These are phyloP conservation scores for Ranitomeya imitator DNA, from an alignment of 2,113 vertebrate genomes.

Conservation along the genomic window DNA sequence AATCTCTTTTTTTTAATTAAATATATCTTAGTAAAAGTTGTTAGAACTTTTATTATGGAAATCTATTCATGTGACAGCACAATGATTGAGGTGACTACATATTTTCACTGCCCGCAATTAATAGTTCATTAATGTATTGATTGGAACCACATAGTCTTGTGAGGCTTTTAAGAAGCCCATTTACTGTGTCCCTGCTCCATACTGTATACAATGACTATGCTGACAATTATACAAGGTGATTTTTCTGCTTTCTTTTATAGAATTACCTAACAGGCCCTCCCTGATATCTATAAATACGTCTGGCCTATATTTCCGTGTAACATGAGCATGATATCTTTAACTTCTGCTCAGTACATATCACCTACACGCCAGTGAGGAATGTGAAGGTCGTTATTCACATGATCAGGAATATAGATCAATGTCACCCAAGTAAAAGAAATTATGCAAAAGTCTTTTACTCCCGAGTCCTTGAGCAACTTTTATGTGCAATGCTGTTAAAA, in stretches of 20 bases:
- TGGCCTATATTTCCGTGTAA: background rate
- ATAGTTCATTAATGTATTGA: too few relatives aligned
- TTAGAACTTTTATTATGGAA: too few relatives aligned
- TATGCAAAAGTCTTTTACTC: background rate
- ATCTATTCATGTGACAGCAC: too few relatives aligned
- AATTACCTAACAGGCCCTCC: background rate
- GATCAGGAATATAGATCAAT: conserved; percentile 12
- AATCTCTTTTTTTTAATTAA: too few relatives aligned
- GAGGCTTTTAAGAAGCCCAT: conserved; percentile 5
- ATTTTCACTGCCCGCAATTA: background rate
- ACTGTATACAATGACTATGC: background rate
- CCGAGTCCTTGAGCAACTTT: background rate
- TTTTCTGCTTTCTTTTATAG: background rate
- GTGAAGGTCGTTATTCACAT: background rate
- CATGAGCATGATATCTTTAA: conserved; percentile 3
- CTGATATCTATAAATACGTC: background rate
- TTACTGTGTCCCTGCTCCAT: background rate
- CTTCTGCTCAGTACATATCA: background rate
- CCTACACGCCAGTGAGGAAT: conserved; percentile 18
- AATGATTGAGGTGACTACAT: background rate
- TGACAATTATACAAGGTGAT: background rate
- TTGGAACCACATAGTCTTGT: background rate
- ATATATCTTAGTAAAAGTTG: too few relatives aligned
- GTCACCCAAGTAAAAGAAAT: background rate
- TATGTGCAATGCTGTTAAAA: background rate